A percentile compares a stretch with the other conserved stretches of the same genome.
These are phyloP conservation scores for Mastomys natalensis DNA, from an alignment of 2,113 vertebrate genomes.

Conservation along the genomic window DNA sequence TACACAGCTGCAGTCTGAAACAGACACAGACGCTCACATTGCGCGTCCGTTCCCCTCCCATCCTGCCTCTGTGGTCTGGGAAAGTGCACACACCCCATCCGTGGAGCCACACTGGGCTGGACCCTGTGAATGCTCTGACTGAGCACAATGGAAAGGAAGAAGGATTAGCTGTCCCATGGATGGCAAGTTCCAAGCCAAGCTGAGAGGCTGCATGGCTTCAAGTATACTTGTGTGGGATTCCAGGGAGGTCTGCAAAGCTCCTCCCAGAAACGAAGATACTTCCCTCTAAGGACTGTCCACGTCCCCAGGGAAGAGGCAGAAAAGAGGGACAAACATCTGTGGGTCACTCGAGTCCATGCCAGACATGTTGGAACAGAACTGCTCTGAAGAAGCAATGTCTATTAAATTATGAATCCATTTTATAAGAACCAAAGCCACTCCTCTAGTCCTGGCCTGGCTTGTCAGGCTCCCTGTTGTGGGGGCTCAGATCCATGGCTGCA, in stretches of 20 bases:
- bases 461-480: background rate
- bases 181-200: background rate
- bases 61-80: background rate
- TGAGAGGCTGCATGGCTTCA: background rate
- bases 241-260: background rate
- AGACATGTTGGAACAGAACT: background rate
- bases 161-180: conserved; percentile 32
- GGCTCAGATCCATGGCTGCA: background rate
- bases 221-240: background rate
- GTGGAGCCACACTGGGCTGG: background rate
- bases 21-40: background rate
- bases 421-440: background rate
- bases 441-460: background rate
- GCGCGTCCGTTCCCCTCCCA: background rate
- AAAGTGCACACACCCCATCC: background rate
- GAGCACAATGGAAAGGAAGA: background rate
- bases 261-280: conserved; percentile 9
- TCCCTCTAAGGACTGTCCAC: background rate
- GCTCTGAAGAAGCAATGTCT: background rate
- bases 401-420: background rate
- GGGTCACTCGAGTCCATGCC: background rate
- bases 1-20: conserved; percentile 72
- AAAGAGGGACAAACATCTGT: background rate
- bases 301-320: conserved; percentile 10
- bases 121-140: accelerated